Percentiles rank a stretch among this genome's conserved stretches.
phyloP scores from a whole-genome alignment of 2,888 invertebrate species.

The Gymnosoma rotundatum region DNA sequence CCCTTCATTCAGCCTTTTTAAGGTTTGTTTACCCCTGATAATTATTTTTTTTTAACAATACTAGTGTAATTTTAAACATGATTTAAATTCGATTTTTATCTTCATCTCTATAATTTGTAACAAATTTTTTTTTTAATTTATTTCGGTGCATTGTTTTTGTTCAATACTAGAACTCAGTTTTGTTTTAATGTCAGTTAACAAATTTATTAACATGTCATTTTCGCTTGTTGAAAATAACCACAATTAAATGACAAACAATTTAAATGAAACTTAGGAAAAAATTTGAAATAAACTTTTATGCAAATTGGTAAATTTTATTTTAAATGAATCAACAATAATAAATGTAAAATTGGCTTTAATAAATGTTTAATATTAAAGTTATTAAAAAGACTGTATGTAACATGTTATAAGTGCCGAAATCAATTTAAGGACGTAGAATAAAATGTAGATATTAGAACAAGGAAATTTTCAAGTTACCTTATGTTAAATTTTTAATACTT shows the following conservation, averaged over 20 bases:
- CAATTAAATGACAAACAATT: constrained; percentile 58
- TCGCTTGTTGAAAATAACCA: constrained; percentile 58
- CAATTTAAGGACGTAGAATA: no score
- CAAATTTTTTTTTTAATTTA: constrained; percentile 22
- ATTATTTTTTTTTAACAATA: neutral
- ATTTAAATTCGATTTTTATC: constrained; percentile 50
- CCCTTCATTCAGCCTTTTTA: neutral
- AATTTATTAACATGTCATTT: constrained; percentile 65
- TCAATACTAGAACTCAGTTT: constrained; percentile 36
- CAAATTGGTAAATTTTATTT: constrained; percentile 16
- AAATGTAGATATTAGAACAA: no score
- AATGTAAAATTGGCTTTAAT: neutral
- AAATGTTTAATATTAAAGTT: no score
- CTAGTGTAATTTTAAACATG: constrained; percentile 29
- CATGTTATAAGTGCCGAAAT: no score
- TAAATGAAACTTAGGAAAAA: constrained; percentile 34
- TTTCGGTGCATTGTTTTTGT: constrained; percentile 35
- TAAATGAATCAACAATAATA: neutral
- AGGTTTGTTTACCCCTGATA: constrained; percentile 14
- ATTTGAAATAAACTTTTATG: constrained; percentile 1
- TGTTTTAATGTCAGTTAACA: constrained; percentile 62
- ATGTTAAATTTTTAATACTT: no score
- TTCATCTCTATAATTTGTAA: constrained; percentile 55
- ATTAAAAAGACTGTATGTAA: no score
- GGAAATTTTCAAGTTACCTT: no score